Percentiles rank a stretch among this genome's conserved stretches.
These are phyloP conservation scores for Hypocryptadius cinnamomeus DNA, from an alignment of 2,113 vertebrate species.

Conservation along the genomic window DNA sequence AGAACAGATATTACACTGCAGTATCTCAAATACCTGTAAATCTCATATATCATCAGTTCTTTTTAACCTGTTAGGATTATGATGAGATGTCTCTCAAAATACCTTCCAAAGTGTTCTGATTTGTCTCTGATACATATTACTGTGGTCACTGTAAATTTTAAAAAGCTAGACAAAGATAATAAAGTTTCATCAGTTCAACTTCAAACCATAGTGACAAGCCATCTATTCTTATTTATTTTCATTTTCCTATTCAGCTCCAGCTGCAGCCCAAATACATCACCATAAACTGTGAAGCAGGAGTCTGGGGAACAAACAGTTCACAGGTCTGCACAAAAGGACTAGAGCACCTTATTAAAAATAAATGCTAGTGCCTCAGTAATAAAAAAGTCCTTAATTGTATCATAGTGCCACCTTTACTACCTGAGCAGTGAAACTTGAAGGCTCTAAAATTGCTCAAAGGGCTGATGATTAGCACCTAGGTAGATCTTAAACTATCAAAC, in stretches of 20 bases:
- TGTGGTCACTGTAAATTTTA: neutral
- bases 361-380: neutral
- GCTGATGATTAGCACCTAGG: neutral
- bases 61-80: conserved; percentile 15
- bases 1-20: neutral
- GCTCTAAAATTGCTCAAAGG: neutral
- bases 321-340: neutral
- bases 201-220: neutral
- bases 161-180: neutral
- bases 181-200: neutral
- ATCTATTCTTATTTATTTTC: neutral
- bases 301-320: neutral
- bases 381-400: neutral
- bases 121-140: conserved; percentile 29
- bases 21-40: neutral
- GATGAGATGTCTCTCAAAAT: conserved; percentile 24
- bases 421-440: neutral
- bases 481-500: neutral
- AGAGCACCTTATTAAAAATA: neutral
- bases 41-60: neutral
- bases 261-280: neutral
- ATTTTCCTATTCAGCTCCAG: neutral
- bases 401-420: neutral
- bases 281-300: neutral
- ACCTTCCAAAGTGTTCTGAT: conserved; percentile 8